Percentiles rank a stretch among this genome's conserved stretches.
phyloP scores from a whole-genome alignment of 2,888 invertebrate genomes.

The Parnassius mnemosyne region DNA sequence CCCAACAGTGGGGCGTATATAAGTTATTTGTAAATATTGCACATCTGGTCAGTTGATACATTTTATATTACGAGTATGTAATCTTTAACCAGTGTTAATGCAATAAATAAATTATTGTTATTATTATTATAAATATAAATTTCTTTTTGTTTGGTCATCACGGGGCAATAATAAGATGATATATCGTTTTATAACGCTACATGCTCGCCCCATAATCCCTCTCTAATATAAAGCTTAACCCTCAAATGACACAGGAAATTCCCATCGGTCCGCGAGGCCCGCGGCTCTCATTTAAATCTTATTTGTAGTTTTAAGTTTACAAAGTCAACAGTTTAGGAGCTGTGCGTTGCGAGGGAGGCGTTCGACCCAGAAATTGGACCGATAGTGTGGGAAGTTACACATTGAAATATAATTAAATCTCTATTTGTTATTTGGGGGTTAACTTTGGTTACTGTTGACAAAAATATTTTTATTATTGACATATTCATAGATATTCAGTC shows the following conservation, averaged over 20 bases:
- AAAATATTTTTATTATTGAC: no score
- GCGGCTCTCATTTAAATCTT: slow-evolving; percentile 67
- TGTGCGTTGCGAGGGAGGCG: slow-evolving; percentile 36
- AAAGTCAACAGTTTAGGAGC: slow-evolving; percentile 58
- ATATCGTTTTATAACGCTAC: slow-evolving; percentile 21
- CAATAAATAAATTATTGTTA: no score
- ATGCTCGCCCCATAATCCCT: slow-evolving; percentile 30
- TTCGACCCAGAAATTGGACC: slow-evolving; percentile 38
- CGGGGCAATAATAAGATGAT: slow-evolving; percentile 8
- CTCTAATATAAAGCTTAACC: slow-evolving; percentile 37
- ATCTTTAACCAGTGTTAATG: no score
- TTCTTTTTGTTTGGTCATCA: slow-evolving; percentile 8
- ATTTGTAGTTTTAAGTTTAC: slow-evolving; percentile 75
- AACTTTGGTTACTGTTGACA: neutral
- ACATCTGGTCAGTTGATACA: no score
- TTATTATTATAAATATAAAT: neutral
- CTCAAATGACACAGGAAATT: slow-evolving; percentile 32
- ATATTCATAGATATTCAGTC: no score
- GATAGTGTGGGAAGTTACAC: slow-evolving; percentile 25
- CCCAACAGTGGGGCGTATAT: no score
- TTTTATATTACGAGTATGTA: no score
- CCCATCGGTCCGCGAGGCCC: slow-evolving; percentile 33
- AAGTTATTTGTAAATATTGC: no score
- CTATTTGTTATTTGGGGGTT: neutral
- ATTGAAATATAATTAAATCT: slow-evolving; percentile 29